Conservation (phyloP, 2,888 invertebrate genomes). For the Leucoma salicis region DNA sequence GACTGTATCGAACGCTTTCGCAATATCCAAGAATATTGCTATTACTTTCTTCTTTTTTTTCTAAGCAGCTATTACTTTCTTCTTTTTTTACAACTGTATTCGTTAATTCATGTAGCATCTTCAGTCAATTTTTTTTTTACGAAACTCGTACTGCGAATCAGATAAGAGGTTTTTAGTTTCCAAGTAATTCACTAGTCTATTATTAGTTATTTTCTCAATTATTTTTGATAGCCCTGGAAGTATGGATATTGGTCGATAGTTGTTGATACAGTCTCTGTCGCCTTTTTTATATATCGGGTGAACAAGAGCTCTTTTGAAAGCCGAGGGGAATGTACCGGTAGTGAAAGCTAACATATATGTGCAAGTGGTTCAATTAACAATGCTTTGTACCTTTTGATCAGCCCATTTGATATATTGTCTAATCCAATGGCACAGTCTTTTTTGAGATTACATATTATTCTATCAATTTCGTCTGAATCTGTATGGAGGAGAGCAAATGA, state of each 20-base stretch:
- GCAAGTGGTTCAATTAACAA: neutral
- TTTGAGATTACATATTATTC: neutral
- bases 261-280: slow-evolving; percentile 11
- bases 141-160: neutral
- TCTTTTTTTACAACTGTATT: neutral
- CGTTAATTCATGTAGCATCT: neutral
- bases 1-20: neutral
- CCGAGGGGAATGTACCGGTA: neutral
- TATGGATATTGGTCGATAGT: neutral
- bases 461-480: neutral
- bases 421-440: neutral
- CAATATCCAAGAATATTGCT: neutral
- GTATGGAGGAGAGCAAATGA: neutral
- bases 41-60: neutral
- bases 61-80: no score
- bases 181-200: neutral
- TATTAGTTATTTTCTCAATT: neutral
- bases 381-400: neutral
- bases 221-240: neutral
- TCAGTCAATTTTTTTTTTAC: neutral
- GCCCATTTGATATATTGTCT: neutral
- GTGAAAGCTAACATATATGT: neutral
- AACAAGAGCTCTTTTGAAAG: neutral
- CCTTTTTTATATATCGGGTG: neutral
- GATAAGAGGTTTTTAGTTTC: neutral